Percentiles rank a stretch among this genome's conserved stretches.
Evolutionary conservation across 2,113 vertebrate species (phyloP).

Genomic region (Epinephelus lanceolatus): DNA sequence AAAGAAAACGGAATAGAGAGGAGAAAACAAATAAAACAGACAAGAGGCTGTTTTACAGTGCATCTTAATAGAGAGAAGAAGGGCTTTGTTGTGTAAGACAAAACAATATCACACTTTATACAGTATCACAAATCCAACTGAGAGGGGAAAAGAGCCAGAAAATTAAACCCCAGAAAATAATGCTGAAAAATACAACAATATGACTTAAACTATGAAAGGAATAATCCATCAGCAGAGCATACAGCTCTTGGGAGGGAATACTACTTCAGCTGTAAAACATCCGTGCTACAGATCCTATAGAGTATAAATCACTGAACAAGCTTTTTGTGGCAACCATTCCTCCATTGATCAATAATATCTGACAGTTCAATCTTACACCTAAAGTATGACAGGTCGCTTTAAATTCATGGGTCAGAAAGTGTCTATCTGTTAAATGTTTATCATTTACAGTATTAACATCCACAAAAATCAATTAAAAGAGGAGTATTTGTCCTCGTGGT

Average conservation of each 20-base stretch:
- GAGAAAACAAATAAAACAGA: constrained; percentile 77
- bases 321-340: background rate
- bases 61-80: constrained; percentile 51
- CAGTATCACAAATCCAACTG: constrained; percentile 11
- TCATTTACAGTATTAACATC: background rate
- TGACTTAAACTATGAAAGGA: constrained; percentile 19
- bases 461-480: background rate
- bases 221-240: constrained; percentile 37
- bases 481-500: background rate
- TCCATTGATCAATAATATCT: constrained; percentile 21
- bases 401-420: background rate
- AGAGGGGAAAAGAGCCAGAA: constrained; percentile 17
- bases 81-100: constrained; percentile 44
- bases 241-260: constrained; percentile 12
- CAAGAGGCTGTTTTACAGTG: constrained; percentile 75
- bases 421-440: constrained; percentile 8
- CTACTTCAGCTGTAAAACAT: constrained; percentile 34
- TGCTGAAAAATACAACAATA: constrained; percentile 16
- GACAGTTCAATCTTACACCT: constrained; percentile 6
- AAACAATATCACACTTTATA: constrained; percentile 38
- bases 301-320: constrained; percentile 10
- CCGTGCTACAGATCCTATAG: background rate
- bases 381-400: background rate
- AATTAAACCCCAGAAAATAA: constrained; percentile 31
- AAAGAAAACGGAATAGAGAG: constrained; percentile 78